Evolutionary conservation across 1,140 invertebrate genomes (phyloP), one percentile per base, ranked within the genome.

Genomic region (Drosophila aff.): DNA sequence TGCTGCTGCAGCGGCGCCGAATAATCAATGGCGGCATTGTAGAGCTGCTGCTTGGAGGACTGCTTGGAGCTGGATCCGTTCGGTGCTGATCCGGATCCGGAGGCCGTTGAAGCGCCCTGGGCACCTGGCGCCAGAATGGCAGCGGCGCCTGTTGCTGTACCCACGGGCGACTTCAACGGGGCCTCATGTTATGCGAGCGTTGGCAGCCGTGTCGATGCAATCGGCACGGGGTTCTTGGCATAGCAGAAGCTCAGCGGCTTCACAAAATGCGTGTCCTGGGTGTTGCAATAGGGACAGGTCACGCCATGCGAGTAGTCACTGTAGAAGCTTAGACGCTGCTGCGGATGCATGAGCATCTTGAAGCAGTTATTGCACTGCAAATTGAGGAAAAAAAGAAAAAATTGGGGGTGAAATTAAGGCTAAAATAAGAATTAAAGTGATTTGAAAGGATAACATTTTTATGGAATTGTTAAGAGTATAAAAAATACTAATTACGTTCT

Each of bases 291-390:
- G 10, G 97, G 97, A 94, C 98, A 99, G 63, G 96, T 95, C 83
- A 98, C 96, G 81, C 96, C 95, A 86, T 97, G 97, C 93, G 97
- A 98, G 94, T 99, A 99, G 94, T 99, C 97, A 79, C 97, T 98
- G 95, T 98, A 98, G 95, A 96, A 99, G 93, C 97, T 97, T 71
- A 98, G 94, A 77, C 97, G 95, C 93, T 98, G 97, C 85, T 97
- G 96, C 10, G 97, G 96, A 89, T 96, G 95, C 84, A 98, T 96
- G 59, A 98, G 95, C 23, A 97, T 95, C 93, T 97, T 96, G 93
- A 95, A 96, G 94, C 97, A 98, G 87, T 95, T 96, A 94, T 97
- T 98, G 94, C 98, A 98, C 97, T 98, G 94, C 4, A 94, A 94
- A 3, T 15, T 76, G 13, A 82, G 8, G 9, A 3, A 57, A 4